These are phyloP conservation scores for Cyrtodaria siliqua DNA, from an alignment of 2,888 invertebrate genomes.

Conservation along the genomic window DNA sequence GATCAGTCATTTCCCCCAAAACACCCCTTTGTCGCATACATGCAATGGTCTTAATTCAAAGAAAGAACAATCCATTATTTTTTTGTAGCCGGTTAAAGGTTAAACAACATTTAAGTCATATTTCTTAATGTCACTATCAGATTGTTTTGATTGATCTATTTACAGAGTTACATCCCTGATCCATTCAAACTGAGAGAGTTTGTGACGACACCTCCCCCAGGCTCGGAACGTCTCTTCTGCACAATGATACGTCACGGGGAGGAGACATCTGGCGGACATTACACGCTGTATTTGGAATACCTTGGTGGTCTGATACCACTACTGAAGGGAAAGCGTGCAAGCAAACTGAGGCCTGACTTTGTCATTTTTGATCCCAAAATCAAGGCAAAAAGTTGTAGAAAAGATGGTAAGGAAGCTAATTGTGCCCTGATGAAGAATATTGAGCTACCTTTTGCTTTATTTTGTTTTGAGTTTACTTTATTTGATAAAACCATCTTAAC, in stretches of 20 bases:
- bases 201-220: conserved; percentile 95
- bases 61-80: too few species aligned
- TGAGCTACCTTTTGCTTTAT: too few species aligned
- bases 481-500: too few species aligned
- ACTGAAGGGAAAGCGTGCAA: conserved; percentile 97
- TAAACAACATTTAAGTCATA: too few species aligned
- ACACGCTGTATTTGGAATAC: conserved; percentile 94
- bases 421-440: too few species aligned
- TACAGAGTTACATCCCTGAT: conserved; percentile 97
- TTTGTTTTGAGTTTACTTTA: too few species aligned
- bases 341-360: conserved; percentile 99
- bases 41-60: too few species aligned
- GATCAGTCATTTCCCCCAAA: too few species aligned
- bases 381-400: conserved; percentile 74
- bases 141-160: conserved; percentile 12
- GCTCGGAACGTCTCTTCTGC: conserved; percentile 96
- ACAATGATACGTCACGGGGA: conserved; percentile 97
- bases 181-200: conserved; percentile 95
- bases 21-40: too few species aligned
- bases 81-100: too few species aligned
- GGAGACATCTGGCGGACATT: conserved; percentile 86
- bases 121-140: too few species aligned
- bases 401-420: conserved; percentile 63
- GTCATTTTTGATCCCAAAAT: conserved; percentile 90
- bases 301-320: conserved; percentile 98